These are phyloP conservation scores for Oxyteleia sp. DNA, from an alignment of 2,888 invertebrate species.

Conservation along the genomic window DNA sequence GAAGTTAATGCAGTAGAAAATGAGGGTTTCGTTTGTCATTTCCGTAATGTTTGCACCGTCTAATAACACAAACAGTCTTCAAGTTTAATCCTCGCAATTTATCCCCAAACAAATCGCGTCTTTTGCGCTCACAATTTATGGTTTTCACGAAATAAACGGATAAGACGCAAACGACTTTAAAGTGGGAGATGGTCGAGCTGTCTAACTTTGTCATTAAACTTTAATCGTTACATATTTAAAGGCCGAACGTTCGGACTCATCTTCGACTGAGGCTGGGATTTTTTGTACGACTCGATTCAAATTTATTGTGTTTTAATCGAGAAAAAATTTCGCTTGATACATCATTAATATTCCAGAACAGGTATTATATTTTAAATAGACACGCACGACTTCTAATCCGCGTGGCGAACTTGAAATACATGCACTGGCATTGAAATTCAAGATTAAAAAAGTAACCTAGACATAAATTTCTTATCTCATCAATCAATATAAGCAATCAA, in stretches of 20 bases:
- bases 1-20: conserved; percentile 68
- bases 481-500: conserved; percentile 39
- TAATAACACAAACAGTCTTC: conserved; percentile 66
- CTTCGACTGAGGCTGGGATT: background rate
- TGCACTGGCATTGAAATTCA: conserved; percentile 36
- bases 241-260: background rate
- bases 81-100: conserved; percentile 63
- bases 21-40: conserved; percentile 72
- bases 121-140: conserved; percentile 45
- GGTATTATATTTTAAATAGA: conserved; percentile 40
- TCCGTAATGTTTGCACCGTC: conserved; percentile 54
- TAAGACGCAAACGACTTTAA: conserved; percentile 54
- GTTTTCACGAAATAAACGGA: conserved; percentile 36
- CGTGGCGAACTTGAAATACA: conserved; percentile 27
- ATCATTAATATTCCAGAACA: conserved; percentile 31
- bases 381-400: conserved; percentile 33
- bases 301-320: background rate
- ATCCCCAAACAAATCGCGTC: conserved; percentile 56
- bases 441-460: conserved; percentile 35
- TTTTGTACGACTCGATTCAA: conserved; percentile 4
- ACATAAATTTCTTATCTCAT: conserved; percentile 36
- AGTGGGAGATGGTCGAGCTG: conserved; percentile 17
- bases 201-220: conserved; percentile 38
- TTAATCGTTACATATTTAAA: conserved; percentile 26
- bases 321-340: conserved; percentile 13